These are phyloP conservation scores for Rhinopithecus roxellana DNA, from an alignment of 2,113 vertebrate species.

Conservation along the genomic window DNA sequence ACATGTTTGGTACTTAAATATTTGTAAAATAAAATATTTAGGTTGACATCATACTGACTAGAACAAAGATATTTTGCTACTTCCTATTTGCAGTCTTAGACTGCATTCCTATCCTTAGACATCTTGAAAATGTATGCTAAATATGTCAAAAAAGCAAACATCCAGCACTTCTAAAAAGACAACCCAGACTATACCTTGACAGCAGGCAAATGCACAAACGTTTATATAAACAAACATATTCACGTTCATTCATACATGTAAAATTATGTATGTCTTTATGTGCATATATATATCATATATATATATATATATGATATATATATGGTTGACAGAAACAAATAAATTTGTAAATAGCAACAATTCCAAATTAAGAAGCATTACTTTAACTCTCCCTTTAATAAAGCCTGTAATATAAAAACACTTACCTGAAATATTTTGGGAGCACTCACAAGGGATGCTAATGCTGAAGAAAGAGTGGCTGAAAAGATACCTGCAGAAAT, in stretches of 20 bases:
- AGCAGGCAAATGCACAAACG: neutral
- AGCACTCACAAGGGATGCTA: conserved; percentile 98
- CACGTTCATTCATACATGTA: neutral
- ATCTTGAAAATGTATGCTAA: neutral
- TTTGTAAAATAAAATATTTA: conserved; percentile 29
- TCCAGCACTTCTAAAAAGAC: neutral
- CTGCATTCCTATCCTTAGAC: neutral
- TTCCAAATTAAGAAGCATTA: neutral
- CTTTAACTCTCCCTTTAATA: neutral
- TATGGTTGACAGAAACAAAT: neutral
- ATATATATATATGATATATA: neutral
- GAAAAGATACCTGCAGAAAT: conserved; percentile 99
- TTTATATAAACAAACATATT: neutral
- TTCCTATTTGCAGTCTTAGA: neutral
- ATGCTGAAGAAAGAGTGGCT: conserved; percentile 97
- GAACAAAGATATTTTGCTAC: neutral
- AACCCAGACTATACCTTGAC: neutral
- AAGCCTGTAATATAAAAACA: neutral
- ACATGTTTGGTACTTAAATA: neutral
- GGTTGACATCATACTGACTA: neutral
- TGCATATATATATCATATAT: neutral
- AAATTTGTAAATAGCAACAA: conserved; percentile 44
- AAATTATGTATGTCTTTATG: neutral
- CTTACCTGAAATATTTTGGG: conserved; percentile 98
- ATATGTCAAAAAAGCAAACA: neutral